Percentiles rank a stretch among this genome's conserved stretches.
phyloP scores from a whole-genome alignment of 2,888 invertebrate genomes.

The Drosophila recens region DNA sequence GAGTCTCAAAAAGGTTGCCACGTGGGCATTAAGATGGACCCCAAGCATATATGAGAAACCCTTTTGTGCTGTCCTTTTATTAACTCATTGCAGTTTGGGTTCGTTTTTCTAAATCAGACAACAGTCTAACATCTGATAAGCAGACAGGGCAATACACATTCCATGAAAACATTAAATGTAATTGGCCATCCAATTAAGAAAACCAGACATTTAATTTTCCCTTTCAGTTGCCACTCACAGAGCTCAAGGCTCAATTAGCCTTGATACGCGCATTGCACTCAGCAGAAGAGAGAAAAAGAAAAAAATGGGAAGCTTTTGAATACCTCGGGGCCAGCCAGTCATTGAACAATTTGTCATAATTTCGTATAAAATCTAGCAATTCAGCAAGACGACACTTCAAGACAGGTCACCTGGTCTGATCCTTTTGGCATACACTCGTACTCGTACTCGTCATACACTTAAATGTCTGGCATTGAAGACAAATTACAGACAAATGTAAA shows the following conservation, averaged over 20 bases:
- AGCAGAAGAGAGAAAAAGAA: background rate
- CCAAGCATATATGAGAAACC: constrained; percentile 15
- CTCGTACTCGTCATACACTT: constrained; percentile 15
- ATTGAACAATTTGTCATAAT: constrained; percentile 73
- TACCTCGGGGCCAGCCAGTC: constrained; percentile 34
- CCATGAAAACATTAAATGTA: constrained; percentile 16
- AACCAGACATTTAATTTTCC: constrained; percentile 62
- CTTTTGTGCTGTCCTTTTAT: constrained; percentile 12
- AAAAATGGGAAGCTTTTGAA: constrained; percentile 34
- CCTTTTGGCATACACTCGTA: constrained; percentile 19
- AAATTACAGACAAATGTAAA: constrained; percentile 73
- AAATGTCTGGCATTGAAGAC: constrained; percentile 62
- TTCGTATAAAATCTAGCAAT: constrained; percentile 59
- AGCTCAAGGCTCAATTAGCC: constrained; percentile 52
- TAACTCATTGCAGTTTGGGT: background rate
- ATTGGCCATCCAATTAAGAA: constrained; percentile 54
- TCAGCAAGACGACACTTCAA: constrained; percentile 51
- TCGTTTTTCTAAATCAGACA: constrained; percentile 1
- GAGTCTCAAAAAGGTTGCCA: constrained; percentile 19
- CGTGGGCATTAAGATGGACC: constrained; percentile 26
- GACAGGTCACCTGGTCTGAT: constrained; percentile 22
- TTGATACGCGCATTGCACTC: constrained; percentile 49
- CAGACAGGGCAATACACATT: background rate
- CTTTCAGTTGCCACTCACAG: constrained; percentile 39
- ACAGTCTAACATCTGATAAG: constrained; percentile 13